phyloP scores from a whole-genome alignment of 2,888 invertebrate genomes.

The Coleophora deauratella region DNA sequence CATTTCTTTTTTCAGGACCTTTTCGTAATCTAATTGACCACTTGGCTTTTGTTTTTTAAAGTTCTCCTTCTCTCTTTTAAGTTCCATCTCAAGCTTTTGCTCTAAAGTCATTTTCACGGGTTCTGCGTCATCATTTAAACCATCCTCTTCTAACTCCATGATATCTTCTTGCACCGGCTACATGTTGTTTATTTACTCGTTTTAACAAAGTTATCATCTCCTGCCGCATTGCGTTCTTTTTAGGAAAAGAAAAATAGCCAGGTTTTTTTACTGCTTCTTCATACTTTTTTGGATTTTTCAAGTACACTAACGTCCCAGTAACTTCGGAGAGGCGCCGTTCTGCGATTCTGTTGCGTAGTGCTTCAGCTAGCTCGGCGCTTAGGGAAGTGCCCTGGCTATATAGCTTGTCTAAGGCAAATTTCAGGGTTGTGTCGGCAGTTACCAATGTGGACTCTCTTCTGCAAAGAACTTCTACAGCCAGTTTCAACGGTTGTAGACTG shows the following conservation, averaged over 20 bases:
- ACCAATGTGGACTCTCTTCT: conserved; percentile 16
- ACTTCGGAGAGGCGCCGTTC: conserved; percentile 3
- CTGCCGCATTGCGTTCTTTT: conserved; percentile 7
- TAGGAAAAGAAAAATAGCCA: conserved; percentile 3
- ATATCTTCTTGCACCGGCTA: conserved; percentile 9
- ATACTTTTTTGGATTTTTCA: conserved; percentile 7
- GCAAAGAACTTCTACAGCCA: conserved; percentile 16
- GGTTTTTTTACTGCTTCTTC: conserved; percentile 1
- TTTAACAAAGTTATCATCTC: conserved; percentile 6
- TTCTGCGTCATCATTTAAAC: conserved; percentile 7
- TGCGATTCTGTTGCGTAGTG: conserved; percentile 9
- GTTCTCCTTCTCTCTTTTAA: conserved; percentile 1
- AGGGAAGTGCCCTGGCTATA: conserved; percentile 4
- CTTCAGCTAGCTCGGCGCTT: conserved; percentile 13
- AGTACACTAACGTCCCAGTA: conserved; percentile 7
- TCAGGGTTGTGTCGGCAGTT: conserved; percentile 17
- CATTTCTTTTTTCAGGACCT: conserved; percentile 5
- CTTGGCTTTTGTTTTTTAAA: conserved; percentile 4
- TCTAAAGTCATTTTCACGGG: conserved; percentile 10
- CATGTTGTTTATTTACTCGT: conserved; percentile 8
- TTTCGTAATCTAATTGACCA: conserved; percentile 10
- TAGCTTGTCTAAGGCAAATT: conserved; percentile 15
- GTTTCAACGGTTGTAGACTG: conserved; percentile 16
- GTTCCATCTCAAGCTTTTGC: conserved; percentile 5
- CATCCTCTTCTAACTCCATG: conserved; percentile 4